Percentiles rank a stretch among this genome's conserved stretches.
Evolutionary conservation across 2,797 vertebrate species (phyloP).

Genomic region (Mastacembelus armatus): DNA sequence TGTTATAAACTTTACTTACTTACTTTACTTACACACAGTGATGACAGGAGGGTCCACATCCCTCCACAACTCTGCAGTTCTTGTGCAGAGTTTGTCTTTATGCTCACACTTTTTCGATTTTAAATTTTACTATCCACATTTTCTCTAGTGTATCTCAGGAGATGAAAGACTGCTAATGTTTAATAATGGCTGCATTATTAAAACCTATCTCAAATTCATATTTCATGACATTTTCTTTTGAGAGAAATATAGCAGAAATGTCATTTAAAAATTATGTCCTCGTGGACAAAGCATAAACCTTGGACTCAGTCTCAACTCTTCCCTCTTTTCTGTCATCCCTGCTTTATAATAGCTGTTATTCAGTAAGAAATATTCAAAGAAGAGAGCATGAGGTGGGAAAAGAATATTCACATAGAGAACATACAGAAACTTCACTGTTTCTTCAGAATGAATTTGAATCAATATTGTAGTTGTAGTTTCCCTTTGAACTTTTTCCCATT

Average conservation of each 20-base stretch:
- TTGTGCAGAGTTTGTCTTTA: too few species aligned
- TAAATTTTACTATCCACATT: not conserved
- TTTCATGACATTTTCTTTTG: constrained; percentile 26
- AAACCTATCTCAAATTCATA: constrained; percentile 25
- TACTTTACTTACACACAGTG: too few species aligned
- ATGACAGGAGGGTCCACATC: too few species aligned
- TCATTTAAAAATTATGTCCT: constrained; percentile 34
- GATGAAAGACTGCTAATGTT: constrained; percentile 9
- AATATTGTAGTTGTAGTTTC: not conserved
- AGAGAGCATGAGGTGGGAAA: not conserved
- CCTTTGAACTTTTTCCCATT: not conserved
- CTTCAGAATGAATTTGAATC: constrained; percentile 7
- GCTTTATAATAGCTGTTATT: not conserved
- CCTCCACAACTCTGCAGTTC: too few species aligned
- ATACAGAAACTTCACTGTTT: not conserved
- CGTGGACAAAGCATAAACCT: constrained; percentile 26
- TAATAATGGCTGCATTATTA: constrained; percentile 19
- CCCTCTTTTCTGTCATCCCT: constrained; percentile 30
- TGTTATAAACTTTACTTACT: too few species aligned
- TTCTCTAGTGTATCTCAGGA: not conserved
- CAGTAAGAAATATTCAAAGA: not conserved
- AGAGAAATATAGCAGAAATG: constrained; percentile 23
- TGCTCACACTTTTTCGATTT: too few species aligned
- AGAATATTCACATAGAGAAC: not conserved
- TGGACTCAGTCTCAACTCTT: constrained; percentile 1